phyloP scores from a whole-genome alignment of 2,888 invertebrate species.

The Heteromyza rotundicornis region DNA sequence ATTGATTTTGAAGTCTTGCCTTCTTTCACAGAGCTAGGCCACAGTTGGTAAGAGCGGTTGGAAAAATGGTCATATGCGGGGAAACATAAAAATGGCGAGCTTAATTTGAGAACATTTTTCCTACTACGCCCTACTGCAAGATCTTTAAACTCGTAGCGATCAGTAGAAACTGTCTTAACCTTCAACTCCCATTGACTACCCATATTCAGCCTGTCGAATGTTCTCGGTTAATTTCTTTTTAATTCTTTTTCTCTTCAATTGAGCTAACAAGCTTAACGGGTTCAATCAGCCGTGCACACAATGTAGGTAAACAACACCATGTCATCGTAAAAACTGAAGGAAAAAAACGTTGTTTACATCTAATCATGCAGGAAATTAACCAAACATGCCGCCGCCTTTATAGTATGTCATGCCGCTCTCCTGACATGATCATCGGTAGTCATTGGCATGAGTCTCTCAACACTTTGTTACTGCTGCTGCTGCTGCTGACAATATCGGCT shows the following conservation, averaged over 20 bases:
- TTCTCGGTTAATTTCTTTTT: no score
- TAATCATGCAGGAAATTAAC: conserved; percentile 15
- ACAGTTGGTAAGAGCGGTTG: no score
- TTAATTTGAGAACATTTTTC: no score
- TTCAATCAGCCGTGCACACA: background rate
- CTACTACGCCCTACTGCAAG: no score
- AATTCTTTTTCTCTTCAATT: no score
- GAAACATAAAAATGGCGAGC: no score
- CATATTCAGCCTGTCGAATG: no score
- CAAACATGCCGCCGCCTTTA: conserved; percentile 8
- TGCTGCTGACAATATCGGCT: background rate
- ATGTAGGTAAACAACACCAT: conserved; percentile 1
- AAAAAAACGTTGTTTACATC: conserved; percentile 9
- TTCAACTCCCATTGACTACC: no score
- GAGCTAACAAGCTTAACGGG: background rate
- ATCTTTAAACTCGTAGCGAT: no score
- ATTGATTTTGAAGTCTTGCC: background rate
- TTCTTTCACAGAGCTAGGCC: no score
- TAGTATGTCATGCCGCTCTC: conserved; percentile 1
- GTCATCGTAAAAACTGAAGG: background rate
- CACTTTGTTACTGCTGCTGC: conserved; percentile 7
- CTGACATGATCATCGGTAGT: background rate
- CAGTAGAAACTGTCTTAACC: no score
- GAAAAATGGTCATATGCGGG: no score
- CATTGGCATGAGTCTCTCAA: conserved; percentile 6